phyloP scores from a whole-genome alignment of 2,113 vertebrate species.

The Bufo bufo region DNA sequence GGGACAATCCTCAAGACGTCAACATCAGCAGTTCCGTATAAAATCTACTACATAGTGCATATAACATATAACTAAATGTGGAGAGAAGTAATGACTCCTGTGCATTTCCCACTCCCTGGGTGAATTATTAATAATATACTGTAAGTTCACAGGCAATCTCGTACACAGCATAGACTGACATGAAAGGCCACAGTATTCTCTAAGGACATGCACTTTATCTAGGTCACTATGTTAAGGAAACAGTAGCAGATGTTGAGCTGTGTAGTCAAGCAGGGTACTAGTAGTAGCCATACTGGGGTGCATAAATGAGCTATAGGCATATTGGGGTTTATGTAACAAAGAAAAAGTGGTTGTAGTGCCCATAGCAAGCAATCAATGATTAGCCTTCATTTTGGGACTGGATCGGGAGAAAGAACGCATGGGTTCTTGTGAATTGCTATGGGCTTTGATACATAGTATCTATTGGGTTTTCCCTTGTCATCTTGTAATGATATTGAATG shows the following conservation, averaged over 20 bases:
- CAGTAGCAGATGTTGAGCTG: background rate
- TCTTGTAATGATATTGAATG: no score
- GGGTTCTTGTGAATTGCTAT: no score
- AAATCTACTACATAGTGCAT: background rate
- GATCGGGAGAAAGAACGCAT: no score
- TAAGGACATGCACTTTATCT: conserved; percentile 13
- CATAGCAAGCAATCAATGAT: no score
- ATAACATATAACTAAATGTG: background rate
- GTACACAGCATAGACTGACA: background rate
- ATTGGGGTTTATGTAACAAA: no score
- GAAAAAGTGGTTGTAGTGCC: no score
- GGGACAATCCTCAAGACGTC: no score
- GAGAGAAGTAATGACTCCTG: background rate
- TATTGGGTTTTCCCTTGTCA: no score
- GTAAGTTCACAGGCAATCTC: background rate
- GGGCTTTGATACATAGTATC: no score
- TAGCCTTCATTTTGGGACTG: no score
- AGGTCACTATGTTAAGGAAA: conserved; percentile 7
- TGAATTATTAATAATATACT: conserved; percentile 22
- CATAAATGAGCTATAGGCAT: background rate
- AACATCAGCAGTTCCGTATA: background rate
- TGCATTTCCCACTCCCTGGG: background rate
- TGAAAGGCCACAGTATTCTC: conserved; percentile 25
- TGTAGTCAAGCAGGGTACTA: background rate
- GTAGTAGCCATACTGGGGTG: background rate